These are phyloP conservation scores for Protophormia terraenovae DNA, from an alignment of 2,888 invertebrate species.

Conservation along the genomic window DNA sequence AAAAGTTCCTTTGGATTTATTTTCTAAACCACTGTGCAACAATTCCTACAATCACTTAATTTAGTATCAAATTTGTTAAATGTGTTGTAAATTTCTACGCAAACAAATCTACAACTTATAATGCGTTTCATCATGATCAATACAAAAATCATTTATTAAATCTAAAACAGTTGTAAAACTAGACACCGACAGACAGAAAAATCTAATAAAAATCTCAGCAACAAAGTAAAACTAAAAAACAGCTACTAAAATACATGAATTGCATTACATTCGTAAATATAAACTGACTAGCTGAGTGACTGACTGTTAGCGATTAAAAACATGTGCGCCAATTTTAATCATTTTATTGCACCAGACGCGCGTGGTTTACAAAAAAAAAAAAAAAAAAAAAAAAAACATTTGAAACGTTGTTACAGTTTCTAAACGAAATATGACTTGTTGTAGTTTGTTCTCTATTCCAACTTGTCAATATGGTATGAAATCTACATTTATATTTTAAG, in stretches of 20 bases:
- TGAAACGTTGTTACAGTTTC: not conserved
- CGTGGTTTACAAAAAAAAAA: not conserved
- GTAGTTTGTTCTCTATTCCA: not conserved
- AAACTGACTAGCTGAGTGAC: not conserved
- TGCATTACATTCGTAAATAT: not conserved
- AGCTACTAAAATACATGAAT: not conserved
- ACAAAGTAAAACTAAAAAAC: not conserved
- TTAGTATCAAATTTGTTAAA: conserved; percentile 38
- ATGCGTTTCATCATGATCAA: conserved; percentile 12
- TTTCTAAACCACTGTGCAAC: not conserved
- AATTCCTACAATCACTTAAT: not conserved
- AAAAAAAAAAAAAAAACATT: too few relatives aligned
- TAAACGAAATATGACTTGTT: conserved; percentile 19
- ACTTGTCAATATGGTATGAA: conserved; percentile 31
- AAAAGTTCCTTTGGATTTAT: too few relatives aligned
- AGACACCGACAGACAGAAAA: conserved; percentile 3
- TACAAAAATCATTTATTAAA: conserved; percentile 38
- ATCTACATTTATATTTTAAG: not conserved
- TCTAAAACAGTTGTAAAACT: conserved; percentile 42
- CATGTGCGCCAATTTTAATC: conserved; percentile 57
- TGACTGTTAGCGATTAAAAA: conserved; percentile 39
- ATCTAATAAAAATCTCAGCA: not conserved
- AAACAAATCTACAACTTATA: conserved; percentile 19
- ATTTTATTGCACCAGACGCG: conserved; percentile 32
- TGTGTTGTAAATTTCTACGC: conserved; percentile 31